Evolutionary conservation across 1,140 invertebrate species (phyloP).

Genomic region (Hesperophylax magnus): DNA sequence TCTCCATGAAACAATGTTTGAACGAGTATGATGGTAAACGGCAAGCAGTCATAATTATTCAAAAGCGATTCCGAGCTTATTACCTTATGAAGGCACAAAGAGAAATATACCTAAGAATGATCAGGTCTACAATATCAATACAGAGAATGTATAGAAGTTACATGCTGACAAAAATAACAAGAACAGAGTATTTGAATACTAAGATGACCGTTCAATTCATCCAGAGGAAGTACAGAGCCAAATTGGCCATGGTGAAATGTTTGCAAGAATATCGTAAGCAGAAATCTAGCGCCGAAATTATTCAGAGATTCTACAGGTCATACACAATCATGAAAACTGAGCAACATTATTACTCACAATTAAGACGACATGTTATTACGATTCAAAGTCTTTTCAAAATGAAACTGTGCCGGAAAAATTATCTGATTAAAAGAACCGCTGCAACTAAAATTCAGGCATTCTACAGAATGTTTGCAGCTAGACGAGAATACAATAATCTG

Average conservation of each 20-base stretch:
- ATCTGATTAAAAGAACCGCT: constrained; percentile 47
- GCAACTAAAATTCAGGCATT: constrained; percentile 66
- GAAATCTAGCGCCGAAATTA: constrained; percentile 59
- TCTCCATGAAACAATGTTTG: constrained; percentile 49
- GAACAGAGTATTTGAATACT: constrained; percentile 57
- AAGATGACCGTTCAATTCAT: constrained; percentile 56
- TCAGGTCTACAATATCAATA: constrained; percentile 53
- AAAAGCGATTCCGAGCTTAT: constrained; percentile 63
- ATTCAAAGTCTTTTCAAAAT: constrained; percentile 68
- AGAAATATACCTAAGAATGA: constrained; percentile 59
- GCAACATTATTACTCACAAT: constrained; percentile 63
- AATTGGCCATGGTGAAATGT: constrained; percentile 30
- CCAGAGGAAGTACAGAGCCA: constrained; percentile 58
- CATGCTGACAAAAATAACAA: constrained; percentile 48
- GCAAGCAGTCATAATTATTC: constrained; percentile 61
- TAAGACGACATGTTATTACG: constrained; percentile 60
- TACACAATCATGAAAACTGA: constrained; percentile 60
- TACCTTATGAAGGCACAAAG: constrained; percentile 60
- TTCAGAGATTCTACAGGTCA: constrained; percentile 70
- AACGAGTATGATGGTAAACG: constrained; percentile 60
- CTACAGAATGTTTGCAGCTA: constrained; percentile 63
- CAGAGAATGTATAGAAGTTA: constrained; percentile 55
- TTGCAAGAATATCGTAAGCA: constrained; percentile 58
- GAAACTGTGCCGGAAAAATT: constrained; percentile 1
- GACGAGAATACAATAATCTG: constrained; percentile 60